Evolutionary conservation across 2,888 invertebrate genomes (phyloP), one percentile per base, ranked within the genome.

Genomic region (Acleris emargana): DNA sequence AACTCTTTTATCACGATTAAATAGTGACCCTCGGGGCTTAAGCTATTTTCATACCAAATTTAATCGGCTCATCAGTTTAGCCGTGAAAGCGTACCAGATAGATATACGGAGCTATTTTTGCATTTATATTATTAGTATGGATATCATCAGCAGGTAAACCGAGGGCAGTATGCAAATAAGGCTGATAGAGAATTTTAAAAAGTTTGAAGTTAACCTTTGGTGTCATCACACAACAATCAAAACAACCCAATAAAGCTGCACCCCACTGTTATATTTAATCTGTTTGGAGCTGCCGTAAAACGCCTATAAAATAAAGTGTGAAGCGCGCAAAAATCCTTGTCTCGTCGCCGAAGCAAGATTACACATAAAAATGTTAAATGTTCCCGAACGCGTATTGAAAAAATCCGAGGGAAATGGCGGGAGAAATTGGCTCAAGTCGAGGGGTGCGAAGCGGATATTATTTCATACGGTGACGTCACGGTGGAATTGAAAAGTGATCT

Each of bases 311-410:
- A 90, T 87, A 89, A 90, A 91, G 84, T 85, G 84, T 84, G 81
- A 80, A 82, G 83, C 82, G 84, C 85, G 82, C 83, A 84, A 87
- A 87, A 88, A 88, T 87, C 80, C 84, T 87, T 82, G 86, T 84
- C 89, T 88, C 86, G 88, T 89, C 88, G 86, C 87, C 85, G 84
- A 86, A 84, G 88, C 86, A 82, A 88, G 89, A 91, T 91, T 91
- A 91, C 89, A 91, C 91, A 91, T 91, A 91, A 92, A 92, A 91
- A 91, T 91, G 91, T 91, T 91, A 90, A 92, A 91, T 89, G 89
- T 87, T 88, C 89, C 85, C 77, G 88, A 91, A 90, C 89, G 88
- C 83, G 87, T 89, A 90, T 91, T 90, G 91, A 89, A 91, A 92
- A 89, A 91, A 88, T 84, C 81, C 81, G 79, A 82, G 84, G 86